phyloP scores from a whole-genome alignment of 1,140 invertebrate genomes.

The Drosophila novamexicana region DNA sequence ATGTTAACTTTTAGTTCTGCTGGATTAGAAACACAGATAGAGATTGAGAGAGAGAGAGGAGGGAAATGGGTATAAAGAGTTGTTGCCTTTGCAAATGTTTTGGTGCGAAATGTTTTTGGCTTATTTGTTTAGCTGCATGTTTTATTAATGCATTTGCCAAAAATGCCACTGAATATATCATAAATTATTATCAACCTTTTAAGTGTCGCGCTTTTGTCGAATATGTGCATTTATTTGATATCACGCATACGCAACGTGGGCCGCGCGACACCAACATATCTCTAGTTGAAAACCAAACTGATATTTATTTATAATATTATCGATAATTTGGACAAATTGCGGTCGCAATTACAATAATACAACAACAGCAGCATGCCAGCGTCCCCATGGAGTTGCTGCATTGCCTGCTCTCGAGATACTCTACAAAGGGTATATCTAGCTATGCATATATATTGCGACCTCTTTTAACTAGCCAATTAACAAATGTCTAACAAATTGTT shows the following conservation, averaged over 20 bases:
- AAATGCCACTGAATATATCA: conserved; percentile 56
- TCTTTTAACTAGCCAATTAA: not conserved
- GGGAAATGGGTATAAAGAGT: conserved; percentile 15
- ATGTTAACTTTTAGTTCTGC: conserved; percentile 36
- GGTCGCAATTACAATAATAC: conserved; percentile 64
- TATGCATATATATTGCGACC: too few species aligned
- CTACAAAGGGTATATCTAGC: not conserved
- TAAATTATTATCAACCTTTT: conserved; percentile 66
- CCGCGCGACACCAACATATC: conserved; percentile 10
- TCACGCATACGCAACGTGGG: conserved; percentile 65
- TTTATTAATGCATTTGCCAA: conserved; percentile 65
- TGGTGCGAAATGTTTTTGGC: conserved; percentile 18
- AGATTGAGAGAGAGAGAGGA: not conserved
- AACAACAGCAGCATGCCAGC: not conserved
- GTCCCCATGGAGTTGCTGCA: conserved; percentile 11
- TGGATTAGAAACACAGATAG: conserved; percentile 10
- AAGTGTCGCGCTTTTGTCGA: conserved; percentile 37
- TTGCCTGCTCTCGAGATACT: conserved; percentile 8
- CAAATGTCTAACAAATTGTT: not conserved
- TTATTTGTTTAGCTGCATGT: conserved; percentile 35
- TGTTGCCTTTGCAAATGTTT: conserved; percentile 15
- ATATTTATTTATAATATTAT: conserved; percentile 72
- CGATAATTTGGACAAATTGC: conserved; percentile 80
- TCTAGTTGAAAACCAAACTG: conserved; percentile 12
- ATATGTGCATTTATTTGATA: conserved; percentile 56